Evolutionary conservation across 2,888 invertebrate genomes (phyloP).

Genomic region (Cynaeus angustus): DNA sequence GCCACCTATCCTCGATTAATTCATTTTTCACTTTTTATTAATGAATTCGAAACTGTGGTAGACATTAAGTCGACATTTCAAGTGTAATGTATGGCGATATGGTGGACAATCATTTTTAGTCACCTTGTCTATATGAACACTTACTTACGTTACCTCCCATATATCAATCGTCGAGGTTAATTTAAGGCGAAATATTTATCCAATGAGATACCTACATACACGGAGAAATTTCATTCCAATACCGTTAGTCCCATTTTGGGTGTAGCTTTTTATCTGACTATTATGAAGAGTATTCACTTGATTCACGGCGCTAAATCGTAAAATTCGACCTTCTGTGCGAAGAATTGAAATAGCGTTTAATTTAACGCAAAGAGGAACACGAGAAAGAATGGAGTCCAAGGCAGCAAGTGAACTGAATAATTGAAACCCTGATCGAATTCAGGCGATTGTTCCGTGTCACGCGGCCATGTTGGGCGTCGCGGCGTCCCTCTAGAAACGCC

Average conservation of each 20-base stretch:
- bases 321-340: conserved; percentile 3
- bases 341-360: background rate
- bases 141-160: conserved; percentile 36
- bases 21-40: conserved; percentile 30
- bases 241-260: background rate
- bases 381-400: conserved; percentile 8
- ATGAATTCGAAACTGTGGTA: conserved; percentile 12
- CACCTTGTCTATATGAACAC: conserved; percentile 38
- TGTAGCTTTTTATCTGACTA: background rate
- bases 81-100: conserved; percentile 32
- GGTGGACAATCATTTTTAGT: conserved; percentile 37
- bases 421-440: conserved; percentile 26
- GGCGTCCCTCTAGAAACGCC: conserved; percentile 60
- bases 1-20: conserved; percentile 1
- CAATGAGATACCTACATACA: conserved; percentile 3
- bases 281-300: no score
- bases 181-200: conserved; percentile 28
- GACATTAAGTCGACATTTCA: conserved; percentile 31
- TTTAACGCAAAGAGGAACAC: conserved; percentile 3
- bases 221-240: background rate
- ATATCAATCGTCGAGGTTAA: conserved; percentile 35
- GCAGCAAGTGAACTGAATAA: conserved; percentile 18
- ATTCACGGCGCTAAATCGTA: no score
- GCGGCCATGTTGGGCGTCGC: conserved; percentile 64
- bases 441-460: conserved; percentile 9